Percentiles rank a stretch among this genome's conserved stretches.
Conservation (phyloP, 2,888 invertebrate genomes). For the Pseudococcus viburni region DNA sequence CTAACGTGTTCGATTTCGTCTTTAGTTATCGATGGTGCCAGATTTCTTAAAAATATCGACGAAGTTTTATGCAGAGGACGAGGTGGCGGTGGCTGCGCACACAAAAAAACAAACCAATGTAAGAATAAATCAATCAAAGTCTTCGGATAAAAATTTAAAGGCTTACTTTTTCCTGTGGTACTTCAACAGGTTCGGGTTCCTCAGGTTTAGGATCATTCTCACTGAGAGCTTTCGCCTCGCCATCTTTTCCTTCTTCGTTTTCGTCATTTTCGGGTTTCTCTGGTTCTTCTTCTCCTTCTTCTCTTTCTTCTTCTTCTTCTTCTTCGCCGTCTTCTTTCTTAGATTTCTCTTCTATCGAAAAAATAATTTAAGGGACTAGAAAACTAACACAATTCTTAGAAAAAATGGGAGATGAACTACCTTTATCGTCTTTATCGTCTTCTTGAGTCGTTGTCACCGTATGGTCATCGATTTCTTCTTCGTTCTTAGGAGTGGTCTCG, state of each 20-base stretch:
- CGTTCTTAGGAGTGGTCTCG: neutral
- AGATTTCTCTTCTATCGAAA: conserved; percentile 72
- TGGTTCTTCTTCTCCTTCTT: conserved; percentile 71
- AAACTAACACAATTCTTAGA: neutral
- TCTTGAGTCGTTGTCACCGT: conserved; percentile 67
- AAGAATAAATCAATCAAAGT: neutral
- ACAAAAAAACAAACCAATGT: no score
- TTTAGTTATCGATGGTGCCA: conserved; percentile 95
- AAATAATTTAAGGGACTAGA: neutral
- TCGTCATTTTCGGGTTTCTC: conserved; percentile 71
- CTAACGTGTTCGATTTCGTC: conserved; percentile 95
- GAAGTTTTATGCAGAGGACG: conserved; percentile 93
- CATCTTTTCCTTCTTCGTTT: conserved; percentile 69
- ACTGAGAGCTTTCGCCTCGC: conserved; percentile 61
- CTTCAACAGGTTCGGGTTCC: conserved; percentile 18
- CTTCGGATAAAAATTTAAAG: neutral
- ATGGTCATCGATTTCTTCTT: conserved; percentile 63
- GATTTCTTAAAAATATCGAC: conserved; percentile 95
- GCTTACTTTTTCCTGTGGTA: neutral
- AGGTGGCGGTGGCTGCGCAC: conserved; percentile 71
- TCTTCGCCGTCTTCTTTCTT: conserved; percentile 72
- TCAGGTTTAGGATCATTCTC: conserved; percentile 43
- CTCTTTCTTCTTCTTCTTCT: conserved; percentile 72
- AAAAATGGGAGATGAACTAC: neutral
- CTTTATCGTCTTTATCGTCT: conserved; percentile 70